A percentile compares a stretch with the other conserved stretches of the same genome.
Conservation (phyloP, 2,888 invertebrate genomes). For the Xestia ashworthii region DNA sequence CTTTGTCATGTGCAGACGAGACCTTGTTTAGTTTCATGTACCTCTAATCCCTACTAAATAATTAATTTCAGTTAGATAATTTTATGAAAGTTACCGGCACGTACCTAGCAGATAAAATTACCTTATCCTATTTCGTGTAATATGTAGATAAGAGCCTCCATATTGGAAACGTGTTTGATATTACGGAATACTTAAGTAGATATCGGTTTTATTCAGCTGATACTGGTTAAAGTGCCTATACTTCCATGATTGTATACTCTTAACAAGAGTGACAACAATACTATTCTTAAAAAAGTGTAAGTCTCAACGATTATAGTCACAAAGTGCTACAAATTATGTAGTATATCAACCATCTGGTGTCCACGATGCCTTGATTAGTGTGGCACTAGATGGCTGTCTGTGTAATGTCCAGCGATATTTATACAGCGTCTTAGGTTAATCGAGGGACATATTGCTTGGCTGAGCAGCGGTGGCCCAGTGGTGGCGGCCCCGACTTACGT, state of each 20-base stretch:
- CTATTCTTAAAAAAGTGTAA: background rate
- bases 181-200: slow-evolving; percentile 6
- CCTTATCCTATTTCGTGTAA: background rate
- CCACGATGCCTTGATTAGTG: too few relatives aligned
- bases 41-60: background rate
- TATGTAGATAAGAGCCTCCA: slow-evolving; percentile 19
- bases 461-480: too few relatives aligned
- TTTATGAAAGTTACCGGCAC: background rate
- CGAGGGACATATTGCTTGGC: too few relatives aligned
- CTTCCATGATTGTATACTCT: background rate
- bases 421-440: too few relatives aligned
- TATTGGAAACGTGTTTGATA: slow-evolving; percentile 13
- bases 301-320: background rate
- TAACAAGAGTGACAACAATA: background rate
- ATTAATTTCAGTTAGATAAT: background rate
- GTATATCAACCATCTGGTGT: too few relatives aligned
- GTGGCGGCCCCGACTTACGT: too few relatives aligned
- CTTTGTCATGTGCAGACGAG: background rate
- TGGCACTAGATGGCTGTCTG: too few relatives aligned
- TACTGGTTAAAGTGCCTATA: background rate
- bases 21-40: background rate
- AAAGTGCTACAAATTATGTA: background rate
- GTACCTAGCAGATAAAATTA: slow-evolving; percentile 15
- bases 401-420: too few relatives aligned
- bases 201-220: background rate